These are phyloP conservation scores for Arrhopalites spinosus DNA, from an alignment of 2,888 invertebrate species.

Conservation along the genomic window DNA sequence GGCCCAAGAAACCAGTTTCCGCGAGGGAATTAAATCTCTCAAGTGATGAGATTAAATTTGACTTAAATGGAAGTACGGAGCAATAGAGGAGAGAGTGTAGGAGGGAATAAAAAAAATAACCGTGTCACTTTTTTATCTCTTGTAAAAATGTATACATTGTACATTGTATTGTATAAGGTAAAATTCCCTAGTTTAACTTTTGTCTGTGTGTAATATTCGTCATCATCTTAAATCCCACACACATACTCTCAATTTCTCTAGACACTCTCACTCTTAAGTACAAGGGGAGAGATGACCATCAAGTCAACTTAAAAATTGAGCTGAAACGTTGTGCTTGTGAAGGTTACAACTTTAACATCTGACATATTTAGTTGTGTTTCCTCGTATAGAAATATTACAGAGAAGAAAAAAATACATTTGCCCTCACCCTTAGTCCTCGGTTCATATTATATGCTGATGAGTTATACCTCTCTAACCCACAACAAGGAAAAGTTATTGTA, in stretches of 20 bases:
- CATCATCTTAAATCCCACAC: constrained; percentile 3
- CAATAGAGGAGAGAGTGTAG: constrained; percentile 10
- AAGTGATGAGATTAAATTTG: constrained; percentile 7
- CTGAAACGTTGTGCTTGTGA: neutral
- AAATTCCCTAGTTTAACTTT: neutral
- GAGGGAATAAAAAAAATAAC: constrained; percentile 18
- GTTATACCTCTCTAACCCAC: too few relatives aligned
- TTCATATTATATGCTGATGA: neutral
- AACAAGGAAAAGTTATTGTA: too few relatives aligned
- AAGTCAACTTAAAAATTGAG: constrained; percentile 24
- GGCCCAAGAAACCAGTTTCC: constrained; percentile 6
- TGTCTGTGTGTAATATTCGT: neutral
- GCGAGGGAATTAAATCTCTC: constrained; percentile 3
- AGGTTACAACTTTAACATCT: neutral
- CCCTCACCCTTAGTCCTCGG: neutral
- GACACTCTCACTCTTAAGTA: neutral
- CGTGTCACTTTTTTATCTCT: constrained; percentile 15
- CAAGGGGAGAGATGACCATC: neutral
- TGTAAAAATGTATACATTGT: neutral
- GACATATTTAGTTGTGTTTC: too few relatives aligned
- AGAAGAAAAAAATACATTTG: neutral
- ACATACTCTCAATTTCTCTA: neutral
- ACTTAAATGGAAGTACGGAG: constrained; percentile 19
- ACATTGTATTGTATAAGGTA: constrained; percentile 6
- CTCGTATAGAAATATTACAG: neutral